Percentiles rank a stretch among this genome's conserved stretches.
These are phyloP conservation scores for Atrina japonica DNA, from an alignment of 2,888 invertebrate species.

Conservation along the genomic window DNA sequence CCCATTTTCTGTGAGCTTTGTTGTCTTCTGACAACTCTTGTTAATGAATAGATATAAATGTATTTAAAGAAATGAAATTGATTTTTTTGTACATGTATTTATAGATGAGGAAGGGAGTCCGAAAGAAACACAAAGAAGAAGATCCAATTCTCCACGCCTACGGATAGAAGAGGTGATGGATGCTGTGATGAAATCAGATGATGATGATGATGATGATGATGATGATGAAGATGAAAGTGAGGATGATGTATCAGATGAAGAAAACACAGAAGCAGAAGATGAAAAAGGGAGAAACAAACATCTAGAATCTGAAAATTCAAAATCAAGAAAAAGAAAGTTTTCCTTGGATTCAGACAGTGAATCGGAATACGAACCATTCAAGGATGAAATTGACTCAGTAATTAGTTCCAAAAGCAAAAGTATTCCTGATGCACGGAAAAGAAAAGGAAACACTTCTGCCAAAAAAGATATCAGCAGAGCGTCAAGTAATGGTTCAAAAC, in stretches of 20 bases:
- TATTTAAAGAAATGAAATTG: too few relatives aligned
- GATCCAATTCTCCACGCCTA: background rate
- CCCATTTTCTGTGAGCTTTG: too few relatives aligned
- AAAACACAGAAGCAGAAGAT: background rate
- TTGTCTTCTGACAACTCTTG: too few relatives aligned
- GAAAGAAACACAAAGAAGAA: background rate
- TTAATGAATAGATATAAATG: too few relatives aligned
- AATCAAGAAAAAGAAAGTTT: background rate
- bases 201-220: slow-evolving; percentile 13
- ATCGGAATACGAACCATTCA: slow-evolving; percentile 8
- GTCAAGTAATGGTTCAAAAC: too few relatives aligned
- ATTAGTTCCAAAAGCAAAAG: background rate
- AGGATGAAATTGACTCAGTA: slow-evolving; percentile 13
- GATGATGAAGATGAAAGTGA: slow-evolving; percentile 1
- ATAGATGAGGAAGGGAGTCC: background rate
- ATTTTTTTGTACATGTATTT: background rate
- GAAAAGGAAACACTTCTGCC: too few relatives aligned
- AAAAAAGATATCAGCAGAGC: too few relatives aligned
- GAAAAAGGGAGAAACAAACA: too few relatives aligned
- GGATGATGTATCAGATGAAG: slow-evolving; percentile 3
- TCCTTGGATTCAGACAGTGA: background rate
- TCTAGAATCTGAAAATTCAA: background rate
- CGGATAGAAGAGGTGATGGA: slow-evolving; percentile 25
- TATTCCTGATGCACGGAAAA: too few relatives aligned
- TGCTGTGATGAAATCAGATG: slow-evolving; percentile 27